Percentiles rank a stretch among this genome's conserved stretches.
These are phyloP conservation scores for Bimastos eiseni DNA, from an alignment of 2,888 invertebrate genomes.

Conservation along the genomic window DNA sequence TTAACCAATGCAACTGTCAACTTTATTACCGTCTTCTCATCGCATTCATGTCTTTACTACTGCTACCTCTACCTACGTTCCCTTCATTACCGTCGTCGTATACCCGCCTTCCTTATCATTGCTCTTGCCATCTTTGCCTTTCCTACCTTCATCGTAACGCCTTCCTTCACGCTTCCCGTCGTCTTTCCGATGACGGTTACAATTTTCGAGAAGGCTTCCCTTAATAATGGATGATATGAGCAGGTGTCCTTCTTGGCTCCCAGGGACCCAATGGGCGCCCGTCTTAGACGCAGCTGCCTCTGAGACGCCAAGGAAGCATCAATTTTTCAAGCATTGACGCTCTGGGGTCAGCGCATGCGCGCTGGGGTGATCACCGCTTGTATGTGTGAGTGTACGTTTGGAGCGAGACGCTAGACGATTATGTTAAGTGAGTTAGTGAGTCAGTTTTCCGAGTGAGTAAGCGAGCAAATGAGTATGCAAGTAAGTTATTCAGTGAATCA, in stretches of 20 bases:
- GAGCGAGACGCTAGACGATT: background rate
- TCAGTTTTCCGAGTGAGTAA: too few relatives aligned
- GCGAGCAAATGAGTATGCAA: background rate
- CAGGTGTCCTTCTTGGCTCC: background rate
- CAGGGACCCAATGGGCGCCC: background rate
- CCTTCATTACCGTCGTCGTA: too few relatives aligned
- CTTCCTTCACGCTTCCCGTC: background rate
- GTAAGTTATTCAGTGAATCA: background rate
- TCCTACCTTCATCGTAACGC: too few relatives aligned
- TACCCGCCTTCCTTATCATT: too few relatives aligned
- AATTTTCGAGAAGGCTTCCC: background rate
- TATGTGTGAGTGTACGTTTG: background rate
- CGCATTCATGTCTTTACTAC: too few relatives aligned
- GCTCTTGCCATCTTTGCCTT: too few relatives aligned
- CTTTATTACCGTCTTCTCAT: too few relatives aligned
- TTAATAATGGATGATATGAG: background rate
- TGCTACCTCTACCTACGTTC: too few relatives aligned
- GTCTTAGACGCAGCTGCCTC: background rate
- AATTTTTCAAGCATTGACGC: background rate
- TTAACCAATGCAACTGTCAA: too few relatives aligned
- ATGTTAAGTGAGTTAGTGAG: background rate
- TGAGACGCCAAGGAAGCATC: background rate
- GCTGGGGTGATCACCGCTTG: background rate
- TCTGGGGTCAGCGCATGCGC: too few relatives aligned
- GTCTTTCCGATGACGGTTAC: background rate